Conservation (phyloP, 2,113 vertebrate species). For the Isichthys henryi region DNA sequence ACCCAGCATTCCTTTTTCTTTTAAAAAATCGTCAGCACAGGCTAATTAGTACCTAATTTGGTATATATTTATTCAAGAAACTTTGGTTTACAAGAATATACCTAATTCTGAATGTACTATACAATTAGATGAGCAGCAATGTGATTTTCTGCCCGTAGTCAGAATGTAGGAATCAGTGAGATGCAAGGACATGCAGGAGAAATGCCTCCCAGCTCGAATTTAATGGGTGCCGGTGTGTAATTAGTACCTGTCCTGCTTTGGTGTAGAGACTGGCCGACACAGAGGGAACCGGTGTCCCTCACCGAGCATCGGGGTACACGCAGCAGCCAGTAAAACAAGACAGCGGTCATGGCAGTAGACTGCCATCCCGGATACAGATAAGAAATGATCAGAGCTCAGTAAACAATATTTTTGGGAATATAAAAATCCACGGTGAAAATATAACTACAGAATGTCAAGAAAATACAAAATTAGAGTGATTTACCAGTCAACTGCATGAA, state of each 20-base stretch:
- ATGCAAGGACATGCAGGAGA: not conserved
- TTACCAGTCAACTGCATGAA: not conserved
- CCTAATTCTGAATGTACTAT: conserved; percentile 22
- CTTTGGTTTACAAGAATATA: not conserved
- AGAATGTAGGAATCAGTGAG: not conserved
- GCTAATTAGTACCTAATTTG: conserved; percentile 30
- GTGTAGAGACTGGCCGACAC: not conserved
- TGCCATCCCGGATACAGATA: not conserved
- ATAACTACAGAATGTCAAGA: not conserved
- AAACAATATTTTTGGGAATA: not conserved
- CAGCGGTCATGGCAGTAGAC: not conserved
- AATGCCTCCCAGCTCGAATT: not conserved
- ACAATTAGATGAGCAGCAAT: not conserved
- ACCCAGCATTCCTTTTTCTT: conserved; percentile 55
- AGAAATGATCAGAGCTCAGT: not conserved
- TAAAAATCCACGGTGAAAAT: not conserved
- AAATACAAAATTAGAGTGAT: not conserved
- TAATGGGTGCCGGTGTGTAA: not conserved
- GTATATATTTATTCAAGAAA: conserved; percentile 28
- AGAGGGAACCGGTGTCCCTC: not conserved
- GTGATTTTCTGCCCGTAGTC: not conserved
- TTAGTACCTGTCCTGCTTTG: not conserved
- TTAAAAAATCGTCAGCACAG: conserved; percentile 30
- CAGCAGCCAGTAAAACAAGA: not conserved
- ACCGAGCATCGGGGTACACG: not conserved